Percentiles rank a stretch among this genome's conserved stretches.
Evolutionary conservation across 2,888 invertebrate species (phyloP).

Genomic region (Sinopyrophorus schimmeli): DNA sequence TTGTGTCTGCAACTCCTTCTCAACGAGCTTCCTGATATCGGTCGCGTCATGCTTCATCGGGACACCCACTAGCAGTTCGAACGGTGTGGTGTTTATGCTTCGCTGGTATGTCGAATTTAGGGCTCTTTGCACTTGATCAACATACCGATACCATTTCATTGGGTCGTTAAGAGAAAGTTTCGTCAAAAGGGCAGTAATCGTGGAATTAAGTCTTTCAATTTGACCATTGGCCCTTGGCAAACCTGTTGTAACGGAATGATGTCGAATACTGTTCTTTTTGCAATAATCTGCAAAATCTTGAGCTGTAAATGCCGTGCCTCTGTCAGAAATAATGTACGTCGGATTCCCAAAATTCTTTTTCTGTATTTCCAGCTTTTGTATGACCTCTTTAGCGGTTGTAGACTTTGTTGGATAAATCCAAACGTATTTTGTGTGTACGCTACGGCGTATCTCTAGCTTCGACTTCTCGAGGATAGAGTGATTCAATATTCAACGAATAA

Average conservation of each 20-base stretch:
- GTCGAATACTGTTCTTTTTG: conserved; percentile 14
- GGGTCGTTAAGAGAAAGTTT: too few species aligned
- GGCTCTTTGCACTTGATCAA: too few species aligned
- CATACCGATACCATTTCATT: conserved; percentile 32
- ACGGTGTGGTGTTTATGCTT: conserved; percentile 29
- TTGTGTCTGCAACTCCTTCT: too few species aligned
- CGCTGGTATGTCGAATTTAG: too few species aligned
- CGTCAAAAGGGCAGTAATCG: too few species aligned
- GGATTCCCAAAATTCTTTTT: conserved; percentile 34
- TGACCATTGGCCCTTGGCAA: too few species aligned
- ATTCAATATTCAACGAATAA: too few species aligned
- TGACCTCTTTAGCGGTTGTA: conserved; percentile 37
- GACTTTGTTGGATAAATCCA: conserved; percentile 45
- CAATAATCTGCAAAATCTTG: conserved; percentile 23
- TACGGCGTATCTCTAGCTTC: too few species aligned
- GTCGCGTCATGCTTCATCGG: too few species aligned
- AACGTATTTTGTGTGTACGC: conserved; percentile 43
- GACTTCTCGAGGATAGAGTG: too few species aligned
- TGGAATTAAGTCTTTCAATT: too few species aligned
- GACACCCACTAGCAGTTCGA: conserved; percentile 31
- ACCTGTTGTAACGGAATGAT: conserved; percentile 17
- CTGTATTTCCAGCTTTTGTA: conserved; percentile 35
- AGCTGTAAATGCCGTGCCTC: conserved; percentile 36
- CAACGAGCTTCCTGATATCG: too few species aligned
- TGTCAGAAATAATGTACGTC: conserved; percentile 34